Conservation (phyloP, 2,888 invertebrate species). For the Lasioglossum marginatum region DNA sequence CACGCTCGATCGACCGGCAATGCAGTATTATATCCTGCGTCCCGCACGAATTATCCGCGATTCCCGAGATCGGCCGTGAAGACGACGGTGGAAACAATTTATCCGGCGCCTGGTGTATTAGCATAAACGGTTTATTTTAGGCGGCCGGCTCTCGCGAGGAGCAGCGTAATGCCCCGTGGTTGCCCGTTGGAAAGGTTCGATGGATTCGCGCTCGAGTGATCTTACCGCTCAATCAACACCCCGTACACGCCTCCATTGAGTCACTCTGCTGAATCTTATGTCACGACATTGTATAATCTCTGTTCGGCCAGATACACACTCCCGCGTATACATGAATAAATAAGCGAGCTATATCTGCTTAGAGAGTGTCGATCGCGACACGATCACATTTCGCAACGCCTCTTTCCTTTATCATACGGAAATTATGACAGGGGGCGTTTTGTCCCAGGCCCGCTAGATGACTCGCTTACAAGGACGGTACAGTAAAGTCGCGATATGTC, state of each 20-base stretch:
- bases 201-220: slow-evolving; percentile 76
- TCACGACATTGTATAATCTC: slow-evolving; percentile 64
- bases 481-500: too few species aligned
- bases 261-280: slow-evolving; percentile 66
- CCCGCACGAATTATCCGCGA: slow-evolving; percentile 55
- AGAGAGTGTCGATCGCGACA: slow-evolving; percentile 21
- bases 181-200: slow-evolving; percentile 31
- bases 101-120: slow-evolving; percentile 56
- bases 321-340: slow-evolving; percentile 22
- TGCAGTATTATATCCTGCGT: slow-evolving; percentile 4
- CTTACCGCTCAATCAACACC: slow-evolving; percentile 75
- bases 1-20: slow-evolving; percentile 51
- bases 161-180: slow-evolving; percentile 10
- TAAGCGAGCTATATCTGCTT: neutral
- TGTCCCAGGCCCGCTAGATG: too few species aligned
- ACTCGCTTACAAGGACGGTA: too few species aligned
- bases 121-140: slow-evolving; percentile 67
- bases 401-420: neutral
- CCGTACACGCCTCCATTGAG: slow-evolving; percentile 65
- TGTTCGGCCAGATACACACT: slow-evolving; percentile 15
- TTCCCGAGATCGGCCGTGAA: slow-evolving; percentile 30
- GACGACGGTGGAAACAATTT: slow-evolving; percentile 56
- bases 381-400: slow-evolving; percentile 1
- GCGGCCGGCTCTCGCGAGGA: slow-evolving; percentile 23
- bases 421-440: too few species aligned